These are phyloP conservation scores for Habroteleia sp. DNA, from an alignment of 2,888 invertebrate genomes.

Conservation along the genomic window DNA sequence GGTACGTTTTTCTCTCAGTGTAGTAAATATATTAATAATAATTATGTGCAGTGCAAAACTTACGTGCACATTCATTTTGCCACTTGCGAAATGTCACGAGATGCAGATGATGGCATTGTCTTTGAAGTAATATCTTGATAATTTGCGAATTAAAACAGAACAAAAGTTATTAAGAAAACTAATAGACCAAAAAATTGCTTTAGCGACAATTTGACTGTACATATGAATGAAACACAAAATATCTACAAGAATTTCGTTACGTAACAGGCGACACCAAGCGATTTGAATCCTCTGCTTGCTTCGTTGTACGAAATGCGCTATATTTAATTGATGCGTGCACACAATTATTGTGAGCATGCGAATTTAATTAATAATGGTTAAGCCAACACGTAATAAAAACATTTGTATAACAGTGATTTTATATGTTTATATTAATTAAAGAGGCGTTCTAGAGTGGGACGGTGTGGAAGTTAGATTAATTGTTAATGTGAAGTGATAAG, in stretches of 20 bases:
- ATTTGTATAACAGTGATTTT: conserved; percentile 22
- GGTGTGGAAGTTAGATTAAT: conserved; percentile 30
- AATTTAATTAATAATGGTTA: conserved; percentile 40
- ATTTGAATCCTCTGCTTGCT: background rate
- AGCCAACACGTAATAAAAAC: conserved; percentile 25
- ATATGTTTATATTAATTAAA: too few relatives aligned
- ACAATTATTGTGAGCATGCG: conserved; percentile 10
- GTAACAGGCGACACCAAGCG: background rate
- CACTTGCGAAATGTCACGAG: conserved; percentile 52
- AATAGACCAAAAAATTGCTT: too few relatives aligned
- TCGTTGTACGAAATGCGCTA: background rate
- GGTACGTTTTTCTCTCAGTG: too few relatives aligned
- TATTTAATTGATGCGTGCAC: background rate
- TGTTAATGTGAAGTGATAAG: conserved; percentile 39
- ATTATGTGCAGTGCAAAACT: conserved; percentile 12
- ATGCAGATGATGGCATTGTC: conserved; percentile 47
- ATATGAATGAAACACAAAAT: too few relatives aligned
- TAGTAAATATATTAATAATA: conserved; percentile 33
- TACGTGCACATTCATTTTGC: conserved; percentile 33
- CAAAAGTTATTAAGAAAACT: conserved; percentile 19
- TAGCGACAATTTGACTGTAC: too few relatives aligned
- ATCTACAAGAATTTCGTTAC: too few relatives aligned
- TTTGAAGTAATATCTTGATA: conserved; percentile 36
- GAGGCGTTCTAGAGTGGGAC: conserved; percentile 21
- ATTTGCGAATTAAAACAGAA: conserved; percentile 19